phyloP scores from a whole-genome alignment of 2,888 invertebrate species.

The Xanthorhoe designata region DNA sequence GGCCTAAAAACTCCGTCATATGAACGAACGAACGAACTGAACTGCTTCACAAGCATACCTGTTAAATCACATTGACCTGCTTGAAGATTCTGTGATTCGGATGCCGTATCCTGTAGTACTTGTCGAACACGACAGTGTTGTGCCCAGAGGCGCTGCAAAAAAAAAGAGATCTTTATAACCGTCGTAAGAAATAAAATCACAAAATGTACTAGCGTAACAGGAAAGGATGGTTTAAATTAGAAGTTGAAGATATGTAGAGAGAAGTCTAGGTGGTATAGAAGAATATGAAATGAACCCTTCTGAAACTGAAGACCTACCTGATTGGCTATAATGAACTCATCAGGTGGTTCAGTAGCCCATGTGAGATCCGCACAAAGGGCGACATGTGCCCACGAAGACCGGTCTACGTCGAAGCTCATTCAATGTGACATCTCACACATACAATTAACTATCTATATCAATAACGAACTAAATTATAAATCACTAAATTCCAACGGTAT shows the following conservation, averaged over 20 bases:
- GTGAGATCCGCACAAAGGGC: slow-evolving; percentile 84
- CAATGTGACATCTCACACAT: slow-evolving; percentile 82
- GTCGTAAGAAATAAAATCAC: neutral
- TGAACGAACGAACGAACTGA: too few relatives aligned
- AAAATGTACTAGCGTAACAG: neutral
- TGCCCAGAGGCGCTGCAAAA: slow-evolving; percentile 81
- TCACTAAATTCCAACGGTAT: slow-evolving; percentile 80
- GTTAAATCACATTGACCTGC: slow-evolving; percentile 68
- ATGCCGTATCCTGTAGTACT: slow-evolving; percentile 70
- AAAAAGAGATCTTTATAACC: slow-evolving; percentile 30
- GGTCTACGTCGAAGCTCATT: slow-evolving; percentile 84
- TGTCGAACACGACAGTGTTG: slow-evolving; percentile 78
- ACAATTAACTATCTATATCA: slow-evolving; percentile 78
- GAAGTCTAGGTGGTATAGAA: neutral
- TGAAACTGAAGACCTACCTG: slow-evolving; percentile 62
- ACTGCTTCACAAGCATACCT: slow-evolving; percentile 52
- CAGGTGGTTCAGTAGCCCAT: slow-evolving; percentile 79
- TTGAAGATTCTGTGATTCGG: slow-evolving; percentile 65
- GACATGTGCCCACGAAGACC: slow-evolving; percentile 82
- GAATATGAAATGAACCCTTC: slow-evolving; percentile 3
- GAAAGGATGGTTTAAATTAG: too few relatives aligned
- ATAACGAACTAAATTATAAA: slow-evolving; percentile 76
- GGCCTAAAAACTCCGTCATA: too few relatives aligned
- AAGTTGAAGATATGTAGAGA: neutral
- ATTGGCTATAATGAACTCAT: slow-evolving; percentile 81